These are phyloP conservation scores for Acronicta alni DNA, from an alignment of 2,888 invertebrate genomes.

Conservation along the genomic window DNA sequence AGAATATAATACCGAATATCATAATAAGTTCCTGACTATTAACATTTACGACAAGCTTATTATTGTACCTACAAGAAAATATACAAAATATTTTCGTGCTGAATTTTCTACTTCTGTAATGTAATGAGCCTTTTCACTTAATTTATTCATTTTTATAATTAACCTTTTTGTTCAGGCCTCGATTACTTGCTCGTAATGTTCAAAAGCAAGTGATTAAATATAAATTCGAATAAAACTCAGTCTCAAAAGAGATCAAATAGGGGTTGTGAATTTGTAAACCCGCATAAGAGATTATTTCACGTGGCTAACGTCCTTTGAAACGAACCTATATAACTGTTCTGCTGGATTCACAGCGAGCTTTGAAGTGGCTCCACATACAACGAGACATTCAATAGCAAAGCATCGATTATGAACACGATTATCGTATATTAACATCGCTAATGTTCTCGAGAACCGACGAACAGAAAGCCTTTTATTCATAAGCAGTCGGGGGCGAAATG, in stretches of 20 bases:
- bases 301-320: slow-evolving; percentile 57
- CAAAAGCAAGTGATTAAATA: slow-evolving; percentile 37
- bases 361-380: slow-evolving; percentile 56
- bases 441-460: slow-evolving; percentile 74
- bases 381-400: slow-evolving; percentile 69
- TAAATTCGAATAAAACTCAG: slow-evolving; percentile 43
- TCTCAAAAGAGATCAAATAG: slow-evolving; percentile 46
- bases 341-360: slow-evolving; percentile 53
- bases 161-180: slow-evolving; percentile 12
- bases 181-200: slow-evolving; percentile 15
- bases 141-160: slow-evolving; percentile 28
- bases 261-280: slow-evolving; percentile 52
- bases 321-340: slow-evolving; percentile 51
- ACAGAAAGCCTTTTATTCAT: slow-evolving; percentile 77
- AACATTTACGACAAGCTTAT: slow-evolving; percentile 11
- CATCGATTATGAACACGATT: slow-evolving; percentile 79
- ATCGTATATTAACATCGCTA: slow-evolving; percentile 83
- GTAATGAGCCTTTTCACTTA: slow-evolving; percentile 13
- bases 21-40: slow-evolving; percentile 16
- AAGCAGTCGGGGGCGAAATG: slow-evolving; percentile 68
- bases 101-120: slow-evolving; percentile 9
- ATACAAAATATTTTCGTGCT: slow-evolving; percentile 7
- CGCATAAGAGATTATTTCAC: slow-evolving; percentile 60
- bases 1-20: slow-evolving; percentile 6
- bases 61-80: slow-evolving; percentile 13